Base-by-base conservation (phyloP, 2,888 invertebrate species). In the Xylota segnis region DNA sequence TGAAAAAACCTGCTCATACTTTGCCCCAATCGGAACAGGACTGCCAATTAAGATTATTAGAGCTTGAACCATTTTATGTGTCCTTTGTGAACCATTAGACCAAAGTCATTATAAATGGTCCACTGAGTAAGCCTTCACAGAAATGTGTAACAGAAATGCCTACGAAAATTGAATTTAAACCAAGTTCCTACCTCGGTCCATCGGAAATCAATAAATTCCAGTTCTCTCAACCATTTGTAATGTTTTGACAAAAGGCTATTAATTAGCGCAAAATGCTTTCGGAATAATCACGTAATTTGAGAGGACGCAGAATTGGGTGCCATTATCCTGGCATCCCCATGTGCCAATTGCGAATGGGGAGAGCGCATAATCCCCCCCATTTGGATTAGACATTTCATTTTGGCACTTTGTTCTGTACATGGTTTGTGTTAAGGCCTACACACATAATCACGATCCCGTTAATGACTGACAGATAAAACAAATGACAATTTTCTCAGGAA, bases 21-120 rank as follows among this genome's bases (percentile, higher is more conserved):
- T 43, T 40, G 29, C 16, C 32, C 54, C 71, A 52, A 23, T 74
- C 47, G 50, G n/a, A 23, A 16, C 16, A 75, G 54, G 88, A 83
- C 81, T 74, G 76, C 79, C 88, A 91, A 91, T 92, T 91, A 92
- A 90, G 90, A 89, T 91, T 91, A 92, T 91, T 91, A 89, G 89
- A 90, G 90, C 90, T 89, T 89, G 89, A 90, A 89, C 70, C 88
- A 87, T 90, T 23, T 91, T 89, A 90, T 90, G 89, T 89, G 89
- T 89, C 90, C 90, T 90, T 89, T 89, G 91, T 90, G 91, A 91
- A 89, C 89, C 89, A 89, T 90, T 90, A 82, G 65, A 10, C 75
- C 47, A n/a, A 59, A 82, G 32, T 66, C 75, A 79, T 79, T 79
- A 68, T 50, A 58, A 75, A 81, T 34, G 84, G 34, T 70, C 65